Conservation (phyloP, 2,113 vertebrate species). For the Rallus limicola region DNA sequence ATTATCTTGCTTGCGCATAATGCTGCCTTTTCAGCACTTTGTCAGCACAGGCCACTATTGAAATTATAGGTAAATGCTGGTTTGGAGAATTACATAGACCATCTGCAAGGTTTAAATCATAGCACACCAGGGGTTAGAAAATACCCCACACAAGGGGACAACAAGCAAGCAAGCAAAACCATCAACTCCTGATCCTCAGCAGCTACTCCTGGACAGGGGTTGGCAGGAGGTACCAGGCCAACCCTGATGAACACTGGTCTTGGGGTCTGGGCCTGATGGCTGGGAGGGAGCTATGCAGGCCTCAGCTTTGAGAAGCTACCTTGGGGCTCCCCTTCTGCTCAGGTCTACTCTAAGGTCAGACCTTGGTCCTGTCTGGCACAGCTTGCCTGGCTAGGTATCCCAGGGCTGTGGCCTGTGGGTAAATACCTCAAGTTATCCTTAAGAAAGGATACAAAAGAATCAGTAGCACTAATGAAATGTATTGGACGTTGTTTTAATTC, state of each 20-base stretch:
- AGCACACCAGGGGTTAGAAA: neutral
- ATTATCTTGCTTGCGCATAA: neutral
- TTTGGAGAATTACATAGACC: neutral
- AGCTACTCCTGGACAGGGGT: neutral
- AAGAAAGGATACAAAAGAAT: neutral
- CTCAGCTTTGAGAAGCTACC: fast-evolving
- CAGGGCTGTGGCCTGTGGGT: neutral
- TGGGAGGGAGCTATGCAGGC: neutral
- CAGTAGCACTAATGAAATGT: neutral
- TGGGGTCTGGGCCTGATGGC: no score
- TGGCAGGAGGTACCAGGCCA: neutral
- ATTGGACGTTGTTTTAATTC: neutral
- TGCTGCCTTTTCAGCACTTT: neutral
- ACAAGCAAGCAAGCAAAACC: neutral
- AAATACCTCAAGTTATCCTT: fast-evolving
- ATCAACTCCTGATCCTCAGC: neutral
- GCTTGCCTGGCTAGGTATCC: neutral
- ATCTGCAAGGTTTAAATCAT: neutral
- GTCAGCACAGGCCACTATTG: neutral
- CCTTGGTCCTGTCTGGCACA: fast-evolving
- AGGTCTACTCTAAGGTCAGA: neutral
- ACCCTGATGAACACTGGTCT: fast-evolving
- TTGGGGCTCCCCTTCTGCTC: neutral
- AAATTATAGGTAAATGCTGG: neutral
- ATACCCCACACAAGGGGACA: neutral